phyloP scores from a whole-genome alignment of 1,140 invertebrate genomes.

The Cataglyphis hispanica region DNA sequence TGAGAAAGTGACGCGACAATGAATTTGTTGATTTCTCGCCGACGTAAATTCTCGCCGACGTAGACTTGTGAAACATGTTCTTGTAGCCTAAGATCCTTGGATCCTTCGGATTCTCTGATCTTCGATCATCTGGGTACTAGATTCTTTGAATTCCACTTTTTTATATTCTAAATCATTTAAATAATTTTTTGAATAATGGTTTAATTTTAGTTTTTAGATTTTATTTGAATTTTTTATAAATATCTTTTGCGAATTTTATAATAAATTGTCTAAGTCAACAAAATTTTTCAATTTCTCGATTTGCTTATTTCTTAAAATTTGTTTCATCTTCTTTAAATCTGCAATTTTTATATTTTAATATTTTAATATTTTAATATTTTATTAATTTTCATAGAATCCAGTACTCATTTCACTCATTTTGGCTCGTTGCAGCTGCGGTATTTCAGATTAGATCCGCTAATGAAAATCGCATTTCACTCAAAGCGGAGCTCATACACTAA shows the following conservation, averaged over 20 bases:
- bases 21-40: slow-evolving; percentile 45
- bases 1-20: slow-evolving; percentile 51
- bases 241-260: background rate
- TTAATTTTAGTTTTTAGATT: background rate
- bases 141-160: slow-evolving; percentile 13
- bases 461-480: slow-evolving; percentile 33
- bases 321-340: background rate
- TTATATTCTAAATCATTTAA: slow-evolving; percentile 3
- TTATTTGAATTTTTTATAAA: background rate
- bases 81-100: slow-evolving; percentile 55
- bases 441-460: slow-evolving; percentile 36
- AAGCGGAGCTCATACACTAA: background rate
- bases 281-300: background rate
- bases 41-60: slow-evolving; percentile 55
- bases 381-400: slow-evolving; percentile 31
- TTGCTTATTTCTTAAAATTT: background rate
- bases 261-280: background rate
- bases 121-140: slow-evolving; percentile 37
- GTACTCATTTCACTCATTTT: slow-evolving; percentile 29
- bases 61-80: slow-evolving; percentile 35
- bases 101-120: slow-evolving; percentile 44
- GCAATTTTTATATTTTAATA: no score
- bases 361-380: no score
- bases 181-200: background rate
- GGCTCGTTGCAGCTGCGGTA: slow-evolving; percentile 28